phyloP scores from a whole-genome alignment of 2,113 vertebrate species.

The Cepphus grylle region DNA sequence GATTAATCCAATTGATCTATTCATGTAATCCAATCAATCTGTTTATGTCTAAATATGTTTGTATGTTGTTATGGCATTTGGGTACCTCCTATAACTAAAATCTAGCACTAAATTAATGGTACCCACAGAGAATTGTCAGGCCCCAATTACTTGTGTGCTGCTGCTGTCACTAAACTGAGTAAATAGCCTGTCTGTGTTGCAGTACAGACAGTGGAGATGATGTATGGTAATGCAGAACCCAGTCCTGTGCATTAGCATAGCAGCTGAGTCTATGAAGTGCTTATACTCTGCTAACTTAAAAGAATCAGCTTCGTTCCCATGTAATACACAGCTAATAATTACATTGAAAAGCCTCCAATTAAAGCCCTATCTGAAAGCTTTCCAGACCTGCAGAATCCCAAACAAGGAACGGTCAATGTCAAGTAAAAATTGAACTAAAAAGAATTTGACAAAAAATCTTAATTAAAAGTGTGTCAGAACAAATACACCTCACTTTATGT shows the following conservation, averaged over 20 bases:
- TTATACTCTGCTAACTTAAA: background rate
- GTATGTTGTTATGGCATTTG: background rate
- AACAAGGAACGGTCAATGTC: background rate
- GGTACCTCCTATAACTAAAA: background rate
- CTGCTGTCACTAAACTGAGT: background rate
- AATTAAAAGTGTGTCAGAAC: constrained; percentile 47
- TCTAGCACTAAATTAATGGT: constrained; percentile 12
- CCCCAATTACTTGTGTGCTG: background rate
- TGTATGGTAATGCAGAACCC: background rate
- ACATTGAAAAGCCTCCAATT: constrained; percentile 24
- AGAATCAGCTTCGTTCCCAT: background rate
- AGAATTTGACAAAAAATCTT: constrained; percentile 9
- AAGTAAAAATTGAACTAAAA: constrained; percentile 14
- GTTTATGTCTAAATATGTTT: background rate
- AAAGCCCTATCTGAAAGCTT: constrained; percentile 2
- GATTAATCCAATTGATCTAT: background rate
- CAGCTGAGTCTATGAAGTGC: background rate
- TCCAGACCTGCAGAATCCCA: background rate
- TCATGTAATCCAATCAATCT: background rate
- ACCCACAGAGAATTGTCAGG: background rate
- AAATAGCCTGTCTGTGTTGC: background rate
- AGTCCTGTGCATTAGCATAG: background rate
- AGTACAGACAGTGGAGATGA: background rate
- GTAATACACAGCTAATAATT: constrained; percentile 29
- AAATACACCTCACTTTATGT: background rate